Evolutionary conservation across 2,888 invertebrate genomes (phyloP).

Genomic region (Ornithoptera alexandrae): DNA sequence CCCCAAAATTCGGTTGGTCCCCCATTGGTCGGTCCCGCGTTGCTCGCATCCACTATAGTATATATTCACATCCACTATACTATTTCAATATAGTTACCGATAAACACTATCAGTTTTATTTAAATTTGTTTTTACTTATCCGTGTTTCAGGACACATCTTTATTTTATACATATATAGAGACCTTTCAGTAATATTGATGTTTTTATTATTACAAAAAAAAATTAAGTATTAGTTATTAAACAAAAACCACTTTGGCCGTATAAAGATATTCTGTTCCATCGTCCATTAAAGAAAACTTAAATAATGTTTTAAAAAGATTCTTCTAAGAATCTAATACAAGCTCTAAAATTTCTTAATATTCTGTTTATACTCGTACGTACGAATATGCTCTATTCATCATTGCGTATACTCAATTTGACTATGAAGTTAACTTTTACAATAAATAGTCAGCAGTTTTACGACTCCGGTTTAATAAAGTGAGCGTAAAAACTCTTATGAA

Average conservation of each 20-base stretch:
- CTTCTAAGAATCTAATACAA: neutral
- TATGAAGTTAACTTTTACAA: neutral
- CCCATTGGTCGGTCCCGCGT: too few species aligned
- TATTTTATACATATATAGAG: neutral
- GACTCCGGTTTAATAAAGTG: neutral
- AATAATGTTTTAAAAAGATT: too few species aligned
- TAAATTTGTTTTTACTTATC: too few species aligned
- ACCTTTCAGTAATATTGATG: neutral
- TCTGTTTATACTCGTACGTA: neutral
- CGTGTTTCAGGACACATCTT: neutral
- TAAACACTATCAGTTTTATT: too few species aligned
- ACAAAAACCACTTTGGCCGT: too few species aligned
- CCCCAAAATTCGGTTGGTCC: too few species aligned
- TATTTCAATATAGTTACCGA: too few species aligned
- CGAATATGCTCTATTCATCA: neutral
- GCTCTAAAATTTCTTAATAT: neutral
- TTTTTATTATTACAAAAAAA: neutral
- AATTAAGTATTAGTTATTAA: too few species aligned
- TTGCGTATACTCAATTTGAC: neutral
- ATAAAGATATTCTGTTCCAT: too few species aligned
- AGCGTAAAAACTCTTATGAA: neutral
- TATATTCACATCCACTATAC: too few species aligned
- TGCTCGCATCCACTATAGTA: too few species aligned
- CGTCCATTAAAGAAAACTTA: too few species aligned
- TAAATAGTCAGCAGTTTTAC: neutral